phyloP scores from a whole-genome alignment of 1,140 invertebrate genomes.

The Temnothorax nylanderi region DNA sequence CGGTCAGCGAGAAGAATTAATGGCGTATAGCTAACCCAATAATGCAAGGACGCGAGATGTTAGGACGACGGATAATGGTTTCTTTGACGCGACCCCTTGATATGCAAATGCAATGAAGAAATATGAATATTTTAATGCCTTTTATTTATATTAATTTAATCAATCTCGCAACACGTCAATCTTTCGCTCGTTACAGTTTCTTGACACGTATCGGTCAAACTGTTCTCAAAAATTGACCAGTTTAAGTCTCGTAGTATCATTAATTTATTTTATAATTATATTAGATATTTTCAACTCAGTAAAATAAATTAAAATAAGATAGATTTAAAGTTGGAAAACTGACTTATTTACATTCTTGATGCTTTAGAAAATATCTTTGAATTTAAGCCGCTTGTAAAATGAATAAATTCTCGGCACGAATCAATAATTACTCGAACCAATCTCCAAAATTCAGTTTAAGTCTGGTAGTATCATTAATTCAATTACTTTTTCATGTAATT shows the following conservation, averaged over 20 bases:
- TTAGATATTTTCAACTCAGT: not conserved
- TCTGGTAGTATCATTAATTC: too few species aligned
- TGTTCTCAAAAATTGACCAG: not conserved
- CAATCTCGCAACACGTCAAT: not conserved
- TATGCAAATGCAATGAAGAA: conserved; percentile 21
- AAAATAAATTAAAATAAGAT: not conserved
- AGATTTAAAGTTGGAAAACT: not conserved
- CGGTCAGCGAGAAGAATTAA: conserved; percentile 37
- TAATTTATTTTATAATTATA: conserved; percentile 1
- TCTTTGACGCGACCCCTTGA: not conserved
- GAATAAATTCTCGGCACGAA: not conserved
- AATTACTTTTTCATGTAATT: not conserved
- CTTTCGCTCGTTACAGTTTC: conserved; percentile 7
- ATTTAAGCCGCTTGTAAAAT: not conserved
- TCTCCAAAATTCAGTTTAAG: too few species aligned
- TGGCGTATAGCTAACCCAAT: conserved; percentile 21
- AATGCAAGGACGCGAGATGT: conserved; percentile 11
- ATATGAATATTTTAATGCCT: conserved; percentile 7
- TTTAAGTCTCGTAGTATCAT: not conserved
- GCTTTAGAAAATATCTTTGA: not conserved
- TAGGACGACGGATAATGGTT: conserved; percentile 19
- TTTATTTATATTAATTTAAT: conserved; percentile 46
- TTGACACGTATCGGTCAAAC: not conserved
- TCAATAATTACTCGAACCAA: too few species aligned
- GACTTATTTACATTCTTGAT: not conserved